A percentile compares a stretch with the other conserved stretches of the same genome.
Conservation (phyloP, 2,888 invertebrate species). For the Heliconius aoede region DNA sequence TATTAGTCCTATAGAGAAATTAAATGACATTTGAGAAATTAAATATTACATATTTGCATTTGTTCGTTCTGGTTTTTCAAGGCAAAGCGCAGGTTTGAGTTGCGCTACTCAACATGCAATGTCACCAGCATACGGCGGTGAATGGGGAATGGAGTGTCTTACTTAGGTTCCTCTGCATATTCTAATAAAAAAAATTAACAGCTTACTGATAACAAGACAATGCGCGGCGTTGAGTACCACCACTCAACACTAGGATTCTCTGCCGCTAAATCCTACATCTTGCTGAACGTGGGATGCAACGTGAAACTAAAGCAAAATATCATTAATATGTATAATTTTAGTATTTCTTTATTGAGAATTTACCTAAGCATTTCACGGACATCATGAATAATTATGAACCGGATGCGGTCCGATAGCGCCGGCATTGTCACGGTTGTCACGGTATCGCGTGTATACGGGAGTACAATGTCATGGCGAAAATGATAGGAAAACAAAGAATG, state of each 20-base stretch:
- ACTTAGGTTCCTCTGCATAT: background rate
- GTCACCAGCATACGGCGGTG: background rate
- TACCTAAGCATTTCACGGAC: slow-evolving; percentile 24
- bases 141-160: background rate
- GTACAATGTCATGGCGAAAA: slow-evolving; percentile 43
- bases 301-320: no score
- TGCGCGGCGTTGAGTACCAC: no score
- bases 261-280: no score
- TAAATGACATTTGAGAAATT: no score
- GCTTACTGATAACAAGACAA: no score
- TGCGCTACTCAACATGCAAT: no score
- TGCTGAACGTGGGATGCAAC: no score
- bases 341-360: background rate
- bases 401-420: slow-evolving; percentile 38
- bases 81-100: no score
- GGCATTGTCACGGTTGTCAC: slow-evolving; percentile 41
- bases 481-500: slow-evolving; percentile 16
- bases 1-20: no score
- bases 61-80: no score
- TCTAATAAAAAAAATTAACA: background rate
- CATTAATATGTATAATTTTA: background rate
- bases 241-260: no score
- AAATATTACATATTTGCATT: no score
- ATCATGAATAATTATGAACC: slow-evolving; percentile 34
- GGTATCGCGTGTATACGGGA: slow-evolving; percentile 42